Conservation (phyloP, 2,888 invertebrate species). For the Pediacus dermestoides region DNA sequence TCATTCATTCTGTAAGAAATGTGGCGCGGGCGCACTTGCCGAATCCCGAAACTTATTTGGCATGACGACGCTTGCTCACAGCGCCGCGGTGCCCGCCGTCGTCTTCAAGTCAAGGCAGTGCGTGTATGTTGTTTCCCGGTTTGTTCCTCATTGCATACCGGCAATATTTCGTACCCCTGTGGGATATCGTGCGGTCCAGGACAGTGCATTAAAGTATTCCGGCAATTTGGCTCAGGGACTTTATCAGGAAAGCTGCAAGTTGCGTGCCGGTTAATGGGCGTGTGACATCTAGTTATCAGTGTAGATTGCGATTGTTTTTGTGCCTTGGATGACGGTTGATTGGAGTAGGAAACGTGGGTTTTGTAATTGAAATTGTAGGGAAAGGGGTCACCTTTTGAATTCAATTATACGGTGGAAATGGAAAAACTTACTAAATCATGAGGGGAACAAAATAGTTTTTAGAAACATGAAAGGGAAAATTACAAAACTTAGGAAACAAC, state of each 20-base stretch:
- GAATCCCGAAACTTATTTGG: conserved; percentile 5
- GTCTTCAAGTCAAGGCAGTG: conserved; percentile 33
- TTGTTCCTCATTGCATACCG: conserved; percentile 15
- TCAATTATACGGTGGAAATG: too few species aligned
- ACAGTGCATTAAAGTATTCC: conserved; percentile 14
- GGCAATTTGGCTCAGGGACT: conserved; percentile 17
- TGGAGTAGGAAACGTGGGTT: conserved; percentile 11
- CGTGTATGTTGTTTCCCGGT: conserved; percentile 20
- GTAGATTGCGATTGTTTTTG: conserved; percentile 13
- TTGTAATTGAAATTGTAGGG: conserved; percentile 4
- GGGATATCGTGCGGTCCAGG: conserved; percentile 19
- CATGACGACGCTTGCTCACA: conserved; percentile 36
- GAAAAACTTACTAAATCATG: too few species aligned
- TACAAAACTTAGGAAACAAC: too few species aligned
- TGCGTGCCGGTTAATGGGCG: conserved; percentile 29
- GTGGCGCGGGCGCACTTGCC: conserved; percentile 22
- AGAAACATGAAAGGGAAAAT: too few species aligned
- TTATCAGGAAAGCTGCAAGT: conserved; percentile 20
- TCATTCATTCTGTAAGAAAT: too few species aligned
- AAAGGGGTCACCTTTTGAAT: too few species aligned
- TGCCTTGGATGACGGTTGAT: conserved; percentile 15
- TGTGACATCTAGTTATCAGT: conserved; percentile 24
- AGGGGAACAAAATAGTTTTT: too few species aligned
- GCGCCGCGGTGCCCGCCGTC: conserved; percentile 31
- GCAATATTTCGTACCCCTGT: conserved; percentile 16